phyloP scores from a whole-genome alignment of 2,888 invertebrate species.

The Limnephilus rhombicus region DNA sequence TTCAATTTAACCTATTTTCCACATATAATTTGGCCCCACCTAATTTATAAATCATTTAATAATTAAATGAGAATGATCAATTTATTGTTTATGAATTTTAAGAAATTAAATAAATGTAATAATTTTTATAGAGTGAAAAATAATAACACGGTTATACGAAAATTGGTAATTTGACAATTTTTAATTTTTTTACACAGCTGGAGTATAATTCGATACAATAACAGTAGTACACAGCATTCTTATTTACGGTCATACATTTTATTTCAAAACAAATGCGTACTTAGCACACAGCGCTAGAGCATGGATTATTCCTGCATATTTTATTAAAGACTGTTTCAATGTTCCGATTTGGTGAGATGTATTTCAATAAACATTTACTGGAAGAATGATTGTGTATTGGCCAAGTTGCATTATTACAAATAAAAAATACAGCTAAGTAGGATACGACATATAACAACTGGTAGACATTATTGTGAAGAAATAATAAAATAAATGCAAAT shows the following conservation, averaged over 20 bases:
- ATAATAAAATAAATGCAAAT: conserved; percentile 44
- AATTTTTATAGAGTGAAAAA: background rate
- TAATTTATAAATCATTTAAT: background rate
- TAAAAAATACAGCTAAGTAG: background rate
- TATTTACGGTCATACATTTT: background rate
- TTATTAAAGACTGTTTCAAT: background rate
- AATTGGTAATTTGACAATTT: background rate
- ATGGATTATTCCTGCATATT: background rate
- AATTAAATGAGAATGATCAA: background rate
- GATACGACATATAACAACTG: background rate
- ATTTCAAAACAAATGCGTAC: background rate
- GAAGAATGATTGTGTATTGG: background rate
- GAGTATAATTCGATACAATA: background rate
- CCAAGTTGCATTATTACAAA: background rate
- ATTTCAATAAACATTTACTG: background rate
- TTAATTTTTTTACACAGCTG: too few relatives aligned
- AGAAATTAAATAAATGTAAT: background rate
- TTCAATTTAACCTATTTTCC: background rate
- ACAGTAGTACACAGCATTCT: background rate
- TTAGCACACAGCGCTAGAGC: background rate
- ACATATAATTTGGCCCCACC: background rate
- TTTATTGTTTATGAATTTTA: background rate
- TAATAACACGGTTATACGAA: background rate
- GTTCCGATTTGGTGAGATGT: background rate
- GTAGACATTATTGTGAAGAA: background rate